Evolutionary conservation across 2,888 invertebrate genomes (phyloP).

Genomic region (Hedya salicella): DNA sequence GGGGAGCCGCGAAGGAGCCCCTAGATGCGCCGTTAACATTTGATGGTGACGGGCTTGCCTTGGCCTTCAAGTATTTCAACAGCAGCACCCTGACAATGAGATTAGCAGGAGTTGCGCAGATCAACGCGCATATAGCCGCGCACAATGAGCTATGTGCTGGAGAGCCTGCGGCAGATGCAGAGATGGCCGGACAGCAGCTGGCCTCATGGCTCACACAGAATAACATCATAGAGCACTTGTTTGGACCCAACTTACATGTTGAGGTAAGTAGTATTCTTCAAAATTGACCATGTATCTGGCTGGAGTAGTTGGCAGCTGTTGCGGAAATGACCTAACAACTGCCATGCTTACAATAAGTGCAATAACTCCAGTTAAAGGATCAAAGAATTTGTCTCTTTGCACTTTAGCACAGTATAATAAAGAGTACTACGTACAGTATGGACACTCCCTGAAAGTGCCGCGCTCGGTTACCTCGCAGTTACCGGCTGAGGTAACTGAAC

Average conservation of each 20-base stretch:
- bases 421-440: too few relatives aligned
- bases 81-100: slow-evolving; percentile 97
- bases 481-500: too few relatives aligned
- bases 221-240: slow-evolving; percentile 96
- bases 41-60: slow-evolving; percentile 94
- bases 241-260: slow-evolving; percentile 98
- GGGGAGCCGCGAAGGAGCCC: slow-evolving; percentile 97
- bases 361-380: too few relatives aligned
- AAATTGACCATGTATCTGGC: background rate
- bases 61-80: slow-evolving; percentile 98
- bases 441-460: too few relatives aligned
- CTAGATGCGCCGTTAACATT: slow-evolving; percentile 94
- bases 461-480: too few relatives aligned
- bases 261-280: slow-evolving; percentile 85
- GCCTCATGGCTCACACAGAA: slow-evolving; percentile 95
- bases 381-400: too few relatives aligned
- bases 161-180: slow-evolving; percentile 93
- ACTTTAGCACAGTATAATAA: too few relatives aligned
- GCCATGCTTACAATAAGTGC: too few relatives aligned
- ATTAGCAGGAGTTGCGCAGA: slow-evolving; percentile 96
- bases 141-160: slow-evolving; percentile 96
- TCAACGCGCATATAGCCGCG: slow-evolving; percentile 96
- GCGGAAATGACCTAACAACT: too few relatives aligned
- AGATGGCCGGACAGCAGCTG: slow-evolving; percentile 92
- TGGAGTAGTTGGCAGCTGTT: too few relatives aligned